These are phyloP conservation scores for Cygnus buccinator DNA, from an alignment of 2,113 vertebrate genomes.

Conservation along the genomic window DNA sequence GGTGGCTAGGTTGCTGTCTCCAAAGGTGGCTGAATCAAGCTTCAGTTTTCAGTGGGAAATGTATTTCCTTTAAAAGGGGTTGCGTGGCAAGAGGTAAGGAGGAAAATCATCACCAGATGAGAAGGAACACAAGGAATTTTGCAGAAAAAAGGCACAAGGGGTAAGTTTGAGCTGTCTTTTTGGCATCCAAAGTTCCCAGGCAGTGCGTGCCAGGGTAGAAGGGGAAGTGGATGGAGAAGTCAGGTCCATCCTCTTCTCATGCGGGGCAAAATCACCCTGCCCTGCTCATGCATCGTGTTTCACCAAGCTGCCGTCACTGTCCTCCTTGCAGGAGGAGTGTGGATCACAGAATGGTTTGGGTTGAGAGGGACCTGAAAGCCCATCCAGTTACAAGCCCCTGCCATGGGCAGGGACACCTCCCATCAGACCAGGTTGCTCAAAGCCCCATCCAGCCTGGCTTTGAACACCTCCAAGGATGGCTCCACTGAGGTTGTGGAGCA, in stretches of 20 bases:
- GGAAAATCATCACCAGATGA: neutral
- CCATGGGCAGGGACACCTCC: neutral
- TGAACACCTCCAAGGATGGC: neutral
- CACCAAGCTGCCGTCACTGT: fast-evolving
- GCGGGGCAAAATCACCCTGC: fast-evolving
- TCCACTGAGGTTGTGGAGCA: neutral
- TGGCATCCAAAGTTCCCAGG: neutral
- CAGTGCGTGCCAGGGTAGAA: neutral
- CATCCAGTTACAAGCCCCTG: too few species aligned
- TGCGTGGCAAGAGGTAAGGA: neutral
- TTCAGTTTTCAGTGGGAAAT: neutral
- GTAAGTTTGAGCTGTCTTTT: neutral
- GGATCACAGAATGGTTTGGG: too few species aligned
- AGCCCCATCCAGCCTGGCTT: too few species aligned
- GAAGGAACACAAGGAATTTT: neutral
- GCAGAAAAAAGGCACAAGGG: neutral
- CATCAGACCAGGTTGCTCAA: too few species aligned
- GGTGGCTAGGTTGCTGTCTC: neutral
- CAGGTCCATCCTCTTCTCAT: neutral
- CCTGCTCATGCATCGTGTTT: fast-evolving
- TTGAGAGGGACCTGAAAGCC: too few species aligned
- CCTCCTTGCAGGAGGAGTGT: neutral
- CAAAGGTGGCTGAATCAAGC: neutral
- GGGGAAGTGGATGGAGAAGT: neutral
- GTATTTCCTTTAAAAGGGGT: neutral